Conservation (phyloP, 2,888 invertebrate genomes). For the Drosophila neutralis region DNA sequence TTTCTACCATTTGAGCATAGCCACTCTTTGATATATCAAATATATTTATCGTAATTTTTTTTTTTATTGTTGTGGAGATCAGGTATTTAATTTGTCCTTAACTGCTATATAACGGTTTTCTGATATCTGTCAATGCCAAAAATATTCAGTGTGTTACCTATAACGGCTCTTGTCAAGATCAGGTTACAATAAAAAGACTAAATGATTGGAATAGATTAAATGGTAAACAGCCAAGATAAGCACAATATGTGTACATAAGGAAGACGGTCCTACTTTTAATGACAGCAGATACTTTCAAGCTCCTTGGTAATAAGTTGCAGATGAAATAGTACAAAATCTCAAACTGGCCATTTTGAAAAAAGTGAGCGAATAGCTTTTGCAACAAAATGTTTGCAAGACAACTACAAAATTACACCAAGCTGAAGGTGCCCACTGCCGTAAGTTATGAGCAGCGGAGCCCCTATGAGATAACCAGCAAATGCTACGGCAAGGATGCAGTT, state of each 20-base stretch:
- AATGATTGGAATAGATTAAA: neutral
- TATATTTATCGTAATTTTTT: too few relatives aligned
- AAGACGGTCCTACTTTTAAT: neutral
- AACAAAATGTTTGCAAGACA: slow-evolving; percentile 73
- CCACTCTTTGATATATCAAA: too few relatives aligned
- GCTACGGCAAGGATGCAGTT: slow-evolving; percentile 90
- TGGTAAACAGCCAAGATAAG: neutral
- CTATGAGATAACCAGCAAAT: slow-evolving; percentile 81
- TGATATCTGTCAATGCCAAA: neutral
- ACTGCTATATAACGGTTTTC: neutral
- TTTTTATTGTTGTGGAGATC: neutral
- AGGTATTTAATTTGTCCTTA: neutral
- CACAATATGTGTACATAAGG: neutral
- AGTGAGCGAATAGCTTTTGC: slow-evolving; percentile 19
- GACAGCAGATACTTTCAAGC: neutral
- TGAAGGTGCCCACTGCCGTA: neutral
- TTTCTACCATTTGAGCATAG: neutral
- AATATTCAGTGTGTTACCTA: neutral
- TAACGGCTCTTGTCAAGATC: neutral
- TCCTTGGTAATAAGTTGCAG: neutral
- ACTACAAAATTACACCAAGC: slow-evolving; percentile 47
- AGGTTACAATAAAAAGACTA: neutral
- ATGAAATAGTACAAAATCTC: slow-evolving; percentile 19
- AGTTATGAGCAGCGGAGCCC: slow-evolving; percentile 27
- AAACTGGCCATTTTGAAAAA: neutral